Conservation (phyloP, 2,888 invertebrate species). For the Galeruca laticollis region DNA sequence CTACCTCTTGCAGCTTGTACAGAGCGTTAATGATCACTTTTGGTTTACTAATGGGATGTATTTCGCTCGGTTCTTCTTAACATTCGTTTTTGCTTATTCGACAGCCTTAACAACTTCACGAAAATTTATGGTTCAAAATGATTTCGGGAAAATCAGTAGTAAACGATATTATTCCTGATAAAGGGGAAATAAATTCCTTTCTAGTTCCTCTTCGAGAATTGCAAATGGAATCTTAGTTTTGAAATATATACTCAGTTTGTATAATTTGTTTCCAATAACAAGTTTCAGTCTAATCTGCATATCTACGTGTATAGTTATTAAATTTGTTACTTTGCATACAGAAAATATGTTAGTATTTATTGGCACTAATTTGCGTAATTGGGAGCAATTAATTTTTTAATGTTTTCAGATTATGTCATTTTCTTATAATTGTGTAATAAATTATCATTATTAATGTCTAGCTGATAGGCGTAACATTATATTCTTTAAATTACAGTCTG, state of each 20-base stretch:
- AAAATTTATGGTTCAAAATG: not conserved
- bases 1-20: conserved; percentile 12
- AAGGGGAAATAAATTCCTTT: too few species aligned
- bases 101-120: not conserved
- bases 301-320: not conserved
- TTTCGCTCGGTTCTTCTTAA: conserved; percentile 23
- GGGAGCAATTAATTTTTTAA: conserved; percentile 2
- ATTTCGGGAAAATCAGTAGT: too few species aligned
- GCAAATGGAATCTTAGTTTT: too few species aligned
- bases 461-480: not conserved
- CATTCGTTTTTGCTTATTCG: conserved; percentile 5
- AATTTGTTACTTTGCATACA: not conserved
- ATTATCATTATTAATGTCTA: not conserved
- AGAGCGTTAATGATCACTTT: conserved; percentile 32
- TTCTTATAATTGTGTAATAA: not conserved
- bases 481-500: not conserved
- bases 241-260: too few species aligned
- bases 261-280: not conserved
- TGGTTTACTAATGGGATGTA: conserved; percentile 20
- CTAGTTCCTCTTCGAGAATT: too few species aligned
- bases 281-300: not conserved
- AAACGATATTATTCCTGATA: too few species aligned
- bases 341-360: not conserved
- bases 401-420: not conserved
- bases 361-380: not conserved